phyloP scores from a whole-genome alignment of 2,113 vertebrate species.

The Lepus americanus region DNA sequence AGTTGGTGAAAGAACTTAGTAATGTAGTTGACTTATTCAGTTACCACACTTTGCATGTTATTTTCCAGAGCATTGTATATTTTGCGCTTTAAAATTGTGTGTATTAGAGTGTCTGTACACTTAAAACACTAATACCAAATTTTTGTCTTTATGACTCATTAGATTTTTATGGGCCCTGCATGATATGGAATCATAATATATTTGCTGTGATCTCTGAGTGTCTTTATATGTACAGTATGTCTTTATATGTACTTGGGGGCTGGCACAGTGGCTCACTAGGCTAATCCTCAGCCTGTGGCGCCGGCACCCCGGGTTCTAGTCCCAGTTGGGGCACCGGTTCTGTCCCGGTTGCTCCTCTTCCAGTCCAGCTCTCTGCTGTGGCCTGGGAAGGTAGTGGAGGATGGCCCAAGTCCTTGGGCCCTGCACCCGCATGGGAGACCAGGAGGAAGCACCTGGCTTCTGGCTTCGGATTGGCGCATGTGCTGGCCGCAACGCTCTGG shows the following conservation, averaged over 20 bases:
- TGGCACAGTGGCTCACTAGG: too few relatives aligned
- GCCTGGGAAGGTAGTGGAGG: too few relatives aligned
- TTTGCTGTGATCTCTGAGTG: constrained; percentile 18
- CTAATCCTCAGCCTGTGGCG: too few relatives aligned
- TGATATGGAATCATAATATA: neutral
- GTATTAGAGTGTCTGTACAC: neutral
- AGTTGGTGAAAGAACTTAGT: neutral
- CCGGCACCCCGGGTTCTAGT: too few relatives aligned
- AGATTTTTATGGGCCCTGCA: neutral
- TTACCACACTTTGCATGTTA: constrained; percentile 15
- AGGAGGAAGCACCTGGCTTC: too few relatives aligned
- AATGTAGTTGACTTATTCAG: neutral
- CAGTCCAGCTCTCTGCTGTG: too few relatives aligned
- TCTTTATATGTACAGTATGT: neutral
- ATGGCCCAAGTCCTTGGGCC: too few relatives aligned
- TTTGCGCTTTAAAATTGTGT: constrained; percentile 5
- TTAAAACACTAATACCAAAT: neutral
- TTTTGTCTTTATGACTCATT: constrained; percentile 13
- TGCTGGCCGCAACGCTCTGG: too few relatives aligned
- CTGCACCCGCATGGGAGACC: too few relatives aligned
- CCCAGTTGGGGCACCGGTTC: too few relatives aligned
- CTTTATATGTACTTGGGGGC: neutral
- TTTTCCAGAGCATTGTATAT: neutral
- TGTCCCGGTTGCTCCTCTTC: too few relatives aligned
- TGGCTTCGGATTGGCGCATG: too few relatives aligned